Base-by-base conservation (phyloP, 2,113 vertebrate species). In the Urocolius indicus region DNA sequence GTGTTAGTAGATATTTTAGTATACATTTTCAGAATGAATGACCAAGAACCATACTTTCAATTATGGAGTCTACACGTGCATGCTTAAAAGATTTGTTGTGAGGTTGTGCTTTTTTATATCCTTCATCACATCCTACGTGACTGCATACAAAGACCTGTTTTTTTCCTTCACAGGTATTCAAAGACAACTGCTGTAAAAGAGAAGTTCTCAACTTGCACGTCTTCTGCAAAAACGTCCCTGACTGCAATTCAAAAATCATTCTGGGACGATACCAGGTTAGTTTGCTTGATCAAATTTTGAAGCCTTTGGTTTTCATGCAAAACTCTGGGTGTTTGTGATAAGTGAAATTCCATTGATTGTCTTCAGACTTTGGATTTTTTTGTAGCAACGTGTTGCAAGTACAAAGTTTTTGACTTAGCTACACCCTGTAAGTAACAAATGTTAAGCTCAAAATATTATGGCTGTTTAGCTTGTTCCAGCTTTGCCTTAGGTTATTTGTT, bases 141-240 rank as follows among this genome's bases (percentile, higher is more conserved):
- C 65, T 73, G 15, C 41, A 9, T 74, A 18, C 90, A 62, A 91
- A 75, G 23, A 16, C 59, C 55, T 36, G 13, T 26, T 93, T 94
- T n/a, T 72, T 92, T 96, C 46, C 92, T 80, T 97, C 95, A 69
- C 86, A 99, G 99, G 97, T 99, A 84, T 99, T 99, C 96, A 98
- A 98, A 97, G 99, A 99, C 87, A 99, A 98, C 91, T 99, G 99
- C 95, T 99, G 99, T 93, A 98, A 98, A 97, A 98, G 99, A 59
- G 99, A 99, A 97, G 98, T 99, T 91, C 98, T 98, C 78, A 99
- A 98, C 72, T 97, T 99, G 86, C 97, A 98, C 7, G 98, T 99
- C 8, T 98, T 98, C 97, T 99, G 99, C 93, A 98, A 96, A 95
- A 99, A 99, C 89, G 87, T 96, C 55, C 98, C 99, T n/a, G 90